Evolutionary conservation across 1,140 invertebrate genomes (phyloP), one percentile per base, ranked within the genome.

Genomic region (Bombus sylvicola): DNA sequence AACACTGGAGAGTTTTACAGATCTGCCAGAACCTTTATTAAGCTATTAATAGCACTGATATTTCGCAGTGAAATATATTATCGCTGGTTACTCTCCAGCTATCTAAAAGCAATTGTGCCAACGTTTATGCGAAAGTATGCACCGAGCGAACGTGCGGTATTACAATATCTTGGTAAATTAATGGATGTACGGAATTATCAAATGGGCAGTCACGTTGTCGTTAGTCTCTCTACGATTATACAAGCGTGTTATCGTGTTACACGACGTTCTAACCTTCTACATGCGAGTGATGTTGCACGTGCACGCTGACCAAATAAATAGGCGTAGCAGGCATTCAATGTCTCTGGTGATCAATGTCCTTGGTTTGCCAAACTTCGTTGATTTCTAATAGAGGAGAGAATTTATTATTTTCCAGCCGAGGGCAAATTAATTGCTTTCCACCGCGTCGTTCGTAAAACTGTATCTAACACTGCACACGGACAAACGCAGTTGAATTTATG

Each of bases 81-180:
- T 41, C 71, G 3, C 8, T 5, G 13, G 71, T 72, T 28, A 10
- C 69, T 72, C 12, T 25, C 3, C 3, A 3, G 37, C 37, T 72
- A 72, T 41, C 28, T 72, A n/a, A 72, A 31, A 72, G 71, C 25
- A 41, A n/a, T 72, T n/a, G 25, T 41, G 39, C 28, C 39, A 72
- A n/a, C 28, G 71, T 72, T 72, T 15, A 18, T 18, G 13, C 10
- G 39, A 72, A 72, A 72, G 37, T 41, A 41, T 72, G 25, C 37
- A 28, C 13, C 69, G 69, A 22, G 5, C 25, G 39, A 41, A n/a
- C 39, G 39, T 13, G 37, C 39, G 28, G 13, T 72, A 41, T 72
- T 72, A 72, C 71, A 72, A 72, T 72, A 72, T 72, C 71, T 72
- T 28, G 71, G 37, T 41, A n/a, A 72, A 72, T n/a, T 41, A 41